Evolutionary conservation across 2,888 invertebrate genomes (phyloP).

Genomic region (Euproctis similis): DNA sequence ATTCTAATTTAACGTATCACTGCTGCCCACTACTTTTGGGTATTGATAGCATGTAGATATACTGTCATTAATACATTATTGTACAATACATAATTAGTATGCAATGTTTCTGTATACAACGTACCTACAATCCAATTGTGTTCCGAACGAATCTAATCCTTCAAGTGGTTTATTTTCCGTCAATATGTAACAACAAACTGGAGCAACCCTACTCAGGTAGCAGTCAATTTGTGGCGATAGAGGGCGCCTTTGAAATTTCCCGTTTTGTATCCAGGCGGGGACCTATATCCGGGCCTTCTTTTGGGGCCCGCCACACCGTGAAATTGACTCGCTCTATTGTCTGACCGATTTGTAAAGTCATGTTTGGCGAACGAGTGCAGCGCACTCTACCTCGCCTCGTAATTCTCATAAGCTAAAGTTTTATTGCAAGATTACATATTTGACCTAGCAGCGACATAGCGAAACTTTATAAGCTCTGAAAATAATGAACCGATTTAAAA

Average conservation of each 20-base stretch:
- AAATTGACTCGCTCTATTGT: constrained; percentile 63
- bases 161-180: constrained; percentile 5
- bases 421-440: constrained; percentile 10
- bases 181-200: constrained; percentile 18
- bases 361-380: constrained; percentile 27
- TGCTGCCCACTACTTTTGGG: no score
- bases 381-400: constrained; percentile 10
- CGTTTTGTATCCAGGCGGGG: constrained; percentile 38
- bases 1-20: no score
- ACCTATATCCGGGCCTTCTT: constrained; percentile 31
- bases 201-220: constrained; percentile 20
- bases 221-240: constrained; percentile 40
- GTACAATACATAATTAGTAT: no score
- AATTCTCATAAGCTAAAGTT: constrained; percentile 24
- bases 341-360: constrained; percentile 40
- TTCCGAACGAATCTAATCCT: constrained; percentile 9
- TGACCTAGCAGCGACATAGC: no score
- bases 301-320: constrained; percentile 49
- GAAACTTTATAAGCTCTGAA: no score
- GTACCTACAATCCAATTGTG: not conserved
- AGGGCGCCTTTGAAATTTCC: constrained; percentile 27
- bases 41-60: no score
- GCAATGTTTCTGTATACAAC: constrained; percentile 6
- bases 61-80: no score
- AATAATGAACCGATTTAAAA: no score